A percentile compares a stretch with the other conserved stretches of the same genome.
These are phyloP conservation scores for Cryptomyrus ogoouensis DNA, from an alignment of 2,113 vertebrate species.

Conservation along the genomic window DNA sequence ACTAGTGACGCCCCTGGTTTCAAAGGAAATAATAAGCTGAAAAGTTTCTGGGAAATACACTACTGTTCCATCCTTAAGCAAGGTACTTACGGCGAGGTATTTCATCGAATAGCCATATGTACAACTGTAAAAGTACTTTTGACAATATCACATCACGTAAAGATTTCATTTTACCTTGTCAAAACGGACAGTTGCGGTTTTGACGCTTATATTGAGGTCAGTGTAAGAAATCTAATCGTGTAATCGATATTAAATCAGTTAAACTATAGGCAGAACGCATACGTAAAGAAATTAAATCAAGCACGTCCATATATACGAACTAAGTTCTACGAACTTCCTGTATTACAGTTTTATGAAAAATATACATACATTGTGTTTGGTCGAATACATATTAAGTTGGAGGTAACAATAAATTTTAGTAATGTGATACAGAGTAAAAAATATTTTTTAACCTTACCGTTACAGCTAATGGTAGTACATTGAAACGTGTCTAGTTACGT, in stretches of 20 bases:
- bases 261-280: neutral
- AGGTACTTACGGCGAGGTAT: neutral
- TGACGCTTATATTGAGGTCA: neutral
- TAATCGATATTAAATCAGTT: neutral
- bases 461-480: neutral
- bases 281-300: neutral
- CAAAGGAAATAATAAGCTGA: neutral
- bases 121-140: neutral
- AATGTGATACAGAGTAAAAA: neutral
- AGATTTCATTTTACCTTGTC: neutral
- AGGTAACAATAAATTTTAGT: neutral
- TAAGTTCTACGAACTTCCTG: neutral
- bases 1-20: neutral
- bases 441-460: neutral
- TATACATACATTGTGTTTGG: neutral
- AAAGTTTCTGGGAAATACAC: neutral
- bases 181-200: neutral
- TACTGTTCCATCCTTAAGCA: neutral
- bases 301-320: neutral
- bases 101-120: neutral
- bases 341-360: neutral
- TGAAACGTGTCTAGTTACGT: neutral
- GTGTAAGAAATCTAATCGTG: neutral
- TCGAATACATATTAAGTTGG: neutral
- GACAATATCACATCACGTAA: neutral